These are phyloP conservation scores for Macquaria ambigua DNA, from an alignment of 2,113 vertebrate genomes.

Conservation along the genomic window DNA sequence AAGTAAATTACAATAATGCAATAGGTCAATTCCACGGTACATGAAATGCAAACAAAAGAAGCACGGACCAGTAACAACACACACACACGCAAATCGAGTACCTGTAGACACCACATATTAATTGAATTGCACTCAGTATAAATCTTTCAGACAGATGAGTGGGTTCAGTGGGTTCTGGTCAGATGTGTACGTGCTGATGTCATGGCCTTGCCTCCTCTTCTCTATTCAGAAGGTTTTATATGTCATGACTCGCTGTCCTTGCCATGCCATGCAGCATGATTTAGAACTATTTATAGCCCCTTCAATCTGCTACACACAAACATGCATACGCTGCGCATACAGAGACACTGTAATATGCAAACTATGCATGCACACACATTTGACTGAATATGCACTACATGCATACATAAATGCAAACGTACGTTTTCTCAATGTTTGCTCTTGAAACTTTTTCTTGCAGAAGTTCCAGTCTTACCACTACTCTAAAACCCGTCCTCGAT, in stretches of 20 bases:
- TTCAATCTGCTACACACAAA: slow-evolving; percentile 23
- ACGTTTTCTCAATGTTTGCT: neutral
- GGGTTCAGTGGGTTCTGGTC: slow-evolving; percentile 20
- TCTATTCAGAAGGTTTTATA: slow-evolving; percentile 32
- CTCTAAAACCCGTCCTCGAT: neutral
- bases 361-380: neutral
- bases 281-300: slow-evolving; percentile 54
- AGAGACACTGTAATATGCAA: neutral
- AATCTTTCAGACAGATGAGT: slow-evolving; percentile 44
- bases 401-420: neutral
- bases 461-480: neutral
- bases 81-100: neutral
- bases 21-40: neutral
- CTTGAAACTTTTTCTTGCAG: neutral
- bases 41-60: slow-evolving; percentile 7
- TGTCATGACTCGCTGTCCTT: slow-evolving; percentile 44
- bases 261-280: slow-evolving; percentile 35
- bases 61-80: slow-evolving; percentile 2
- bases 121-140: slow-evolving; percentile 40
- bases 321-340: neutral
- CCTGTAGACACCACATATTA: slow-evolving; percentile 13
- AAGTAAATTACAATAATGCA: slow-evolving; percentile 29
- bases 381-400: neutral
- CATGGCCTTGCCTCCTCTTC: slow-evolving; percentile 38
- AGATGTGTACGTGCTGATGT: slow-evolving; percentile 35